A percentile compares a stretch with the other conserved stretches of the same genome.
phyloP scores from a whole-genome alignment of 2,888 invertebrate species.

The Lasiommata megera region DNA sequence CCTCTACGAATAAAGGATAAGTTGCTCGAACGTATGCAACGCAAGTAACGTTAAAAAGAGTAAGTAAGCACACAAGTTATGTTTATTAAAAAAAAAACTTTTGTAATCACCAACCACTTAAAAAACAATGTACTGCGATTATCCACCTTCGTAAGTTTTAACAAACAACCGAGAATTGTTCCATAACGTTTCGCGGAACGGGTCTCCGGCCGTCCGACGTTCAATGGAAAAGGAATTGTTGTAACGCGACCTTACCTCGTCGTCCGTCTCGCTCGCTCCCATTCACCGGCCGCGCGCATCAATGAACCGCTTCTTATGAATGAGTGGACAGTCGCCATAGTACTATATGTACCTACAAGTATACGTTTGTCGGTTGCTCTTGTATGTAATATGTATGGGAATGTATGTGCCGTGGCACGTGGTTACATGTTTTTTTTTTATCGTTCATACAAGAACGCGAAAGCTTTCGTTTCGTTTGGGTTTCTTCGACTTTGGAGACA shows the following conservation, averaged over 20 bases:
- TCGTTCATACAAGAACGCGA: conserved; percentile 34
- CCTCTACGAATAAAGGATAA: too few species aligned
- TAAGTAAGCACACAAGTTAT: not conserved
- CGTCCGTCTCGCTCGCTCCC: conserved; percentile 69
- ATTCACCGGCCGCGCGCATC: conserved; percentile 71
- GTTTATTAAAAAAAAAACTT: conserved; percentile 4
- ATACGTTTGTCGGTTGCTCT: conserved; percentile 41
- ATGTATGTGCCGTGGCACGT: conserved; percentile 62
- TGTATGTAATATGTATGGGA: conserved; percentile 18
- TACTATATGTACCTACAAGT: conserved; percentile 66
- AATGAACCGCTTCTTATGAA: conserved; percentile 81
- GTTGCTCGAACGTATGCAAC: too few species aligned
- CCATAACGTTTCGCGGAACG: conserved; percentile 43
- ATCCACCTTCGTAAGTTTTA: conserved; percentile 31
- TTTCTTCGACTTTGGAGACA: conserved; percentile 23
- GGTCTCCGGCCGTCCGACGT: conserved; percentile 41
- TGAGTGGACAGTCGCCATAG: conserved; percentile 70
- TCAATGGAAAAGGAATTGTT: conserved; percentile 54
- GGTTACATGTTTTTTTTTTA: conserved; percentile 53
- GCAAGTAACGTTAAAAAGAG: too few species aligned
- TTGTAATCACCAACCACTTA: conserved; percentile 17
- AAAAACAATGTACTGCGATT: conserved; percentile 30
- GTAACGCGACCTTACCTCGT: conserved; percentile 68
- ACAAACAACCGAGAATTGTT: conserved; percentile 52
- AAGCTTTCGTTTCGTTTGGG: conserved; percentile 19